Percentiles rank a stretch among this genome's conserved stretches.
phyloP scores from a whole-genome alignment of 2,888 invertebrate species.

The Cantharis rufa region DNA sequence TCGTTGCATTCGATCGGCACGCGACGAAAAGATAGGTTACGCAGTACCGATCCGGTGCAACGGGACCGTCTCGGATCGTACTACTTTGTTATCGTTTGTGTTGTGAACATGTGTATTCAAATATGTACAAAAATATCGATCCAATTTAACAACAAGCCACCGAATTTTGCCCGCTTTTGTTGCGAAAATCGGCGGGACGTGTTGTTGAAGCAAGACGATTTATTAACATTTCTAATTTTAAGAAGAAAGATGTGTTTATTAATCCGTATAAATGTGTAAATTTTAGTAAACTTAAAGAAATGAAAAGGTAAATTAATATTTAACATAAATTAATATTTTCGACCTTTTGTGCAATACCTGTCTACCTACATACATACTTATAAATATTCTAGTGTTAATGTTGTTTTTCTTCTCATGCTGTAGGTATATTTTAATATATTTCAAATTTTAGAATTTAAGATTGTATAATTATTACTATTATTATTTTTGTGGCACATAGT shows the following conservation, averaged over 20 bases:
- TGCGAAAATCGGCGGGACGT: conserved; percentile 4
- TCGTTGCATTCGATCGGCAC: neutral
- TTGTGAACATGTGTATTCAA: conserved; percentile 30
- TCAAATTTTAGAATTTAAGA: conserved; percentile 20
- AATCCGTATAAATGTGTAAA: conserved; percentile 20
- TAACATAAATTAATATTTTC: conserved; percentile 24
- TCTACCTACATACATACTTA: conserved; percentile 6
- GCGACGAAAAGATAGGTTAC: neutral
- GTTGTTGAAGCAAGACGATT: neutral
- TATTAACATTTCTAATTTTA: conserved; percentile 16
- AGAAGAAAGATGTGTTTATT: conserved; percentile 13
- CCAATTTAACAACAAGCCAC: neutral
- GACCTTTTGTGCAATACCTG: conserved; percentile 36
- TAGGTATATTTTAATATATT: conserved; percentile 28
- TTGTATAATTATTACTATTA: conserved; percentile 18
- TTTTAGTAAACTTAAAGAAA: conserved; percentile 12
- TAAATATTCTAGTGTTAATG: conserved; percentile 32
- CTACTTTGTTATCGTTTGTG: conserved; percentile 6
- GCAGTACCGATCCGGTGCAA: neutral
- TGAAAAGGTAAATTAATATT: neutral
- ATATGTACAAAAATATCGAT: conserved; percentile 22
- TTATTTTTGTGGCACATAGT: conserved; percentile 23
- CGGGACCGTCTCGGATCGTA: neutral
- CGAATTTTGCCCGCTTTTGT: neutral
- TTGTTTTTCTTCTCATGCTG: conserved; percentile 34